Conservation (phyloP, 2,113 vertebrate species). For the Excalfactoria chinensis region DNA sequence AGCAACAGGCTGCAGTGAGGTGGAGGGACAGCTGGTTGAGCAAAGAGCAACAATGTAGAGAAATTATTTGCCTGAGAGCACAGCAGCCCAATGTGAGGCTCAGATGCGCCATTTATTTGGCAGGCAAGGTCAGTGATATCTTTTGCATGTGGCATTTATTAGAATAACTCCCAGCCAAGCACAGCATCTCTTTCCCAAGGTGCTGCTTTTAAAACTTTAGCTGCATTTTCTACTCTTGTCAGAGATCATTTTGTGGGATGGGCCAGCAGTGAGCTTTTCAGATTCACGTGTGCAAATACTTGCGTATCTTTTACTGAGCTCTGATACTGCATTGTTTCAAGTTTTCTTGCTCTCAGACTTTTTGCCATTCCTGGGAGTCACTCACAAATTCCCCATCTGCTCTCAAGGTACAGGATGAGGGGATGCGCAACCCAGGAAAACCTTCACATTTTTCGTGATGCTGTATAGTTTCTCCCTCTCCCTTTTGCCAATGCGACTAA, state of each 20-base stretch:
- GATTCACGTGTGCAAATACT: background rate
- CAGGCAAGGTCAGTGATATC: background rate
- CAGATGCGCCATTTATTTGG: background rate
- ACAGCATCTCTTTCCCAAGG: background rate
- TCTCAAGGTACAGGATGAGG: background rate
- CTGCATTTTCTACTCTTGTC: background rate
- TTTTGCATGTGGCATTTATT: background rate
- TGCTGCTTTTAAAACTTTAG: background rate
- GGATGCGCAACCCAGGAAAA: background rate
- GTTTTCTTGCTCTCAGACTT: background rate
- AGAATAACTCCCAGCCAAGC: background rate
- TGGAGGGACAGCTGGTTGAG: constrained; percentile 14
- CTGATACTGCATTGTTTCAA: background rate
- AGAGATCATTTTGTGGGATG: background rate
- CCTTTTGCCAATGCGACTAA: rapidly evolving
- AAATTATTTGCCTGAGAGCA: constrained; percentile 21
- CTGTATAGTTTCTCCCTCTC: background rate
- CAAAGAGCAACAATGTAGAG: constrained; percentile 10
- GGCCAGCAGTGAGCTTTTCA: background rate
- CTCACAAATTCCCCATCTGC: background rate
- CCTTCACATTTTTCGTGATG: background rate
- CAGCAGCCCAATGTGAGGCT: rapidly evolving
- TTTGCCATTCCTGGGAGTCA: background rate
- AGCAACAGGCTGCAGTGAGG: background rate
- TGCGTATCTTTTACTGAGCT: background rate